Base-by-base conservation (phyloP, 2,888 invertebrate species). In the Tubulanus polymorphus region DNA sequence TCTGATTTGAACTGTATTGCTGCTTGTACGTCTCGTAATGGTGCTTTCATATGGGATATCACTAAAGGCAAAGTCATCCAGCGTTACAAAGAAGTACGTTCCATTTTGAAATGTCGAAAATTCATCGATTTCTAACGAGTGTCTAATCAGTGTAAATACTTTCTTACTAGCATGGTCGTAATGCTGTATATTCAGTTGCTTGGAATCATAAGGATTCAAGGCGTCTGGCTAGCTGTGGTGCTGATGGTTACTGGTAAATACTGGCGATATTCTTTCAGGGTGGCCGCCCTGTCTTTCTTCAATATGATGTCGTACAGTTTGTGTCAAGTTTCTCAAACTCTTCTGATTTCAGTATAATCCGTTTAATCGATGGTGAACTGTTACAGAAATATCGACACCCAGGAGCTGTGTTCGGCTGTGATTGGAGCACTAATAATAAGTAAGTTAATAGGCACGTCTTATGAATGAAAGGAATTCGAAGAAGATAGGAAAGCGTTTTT, bases 351-450 rank as follows among this genome's bases (percentile, higher is more conserved):
- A 76, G 80, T 51, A 68, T 79, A n/a, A 67, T 80, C 2, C 71
- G 76, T 48, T 74, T 76, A 53, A 70, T 76, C 12, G 74, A 78
- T 63, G 80, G 80, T 0, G 68, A 67, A 10, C 32, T 74, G 5
- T 47, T 79, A 25, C 73, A 75, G 50, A 74, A 68, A 48, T 80
- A 78, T 63, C 71, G 68, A 61, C 81, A 81, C 56, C 79, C 80
- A 1, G 73, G 62, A 3, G 57, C 76, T 28, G 80, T 80, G 26
- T 80, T 70, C 66, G 80, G 81, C 5, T 76, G 79, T 67, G 80
- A 79, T 59, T 81, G 80, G 81, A 75, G 73, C 54, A 76, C 78
- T 12, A 70, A 73, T 59, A 77, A 78, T 61, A 76, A 76, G 78
- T 78, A 66, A 57, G 68, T 54, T 15, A 23, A n/a, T n/a, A n/a